Conservation (phyloP, 2,888 invertebrate species). For the Pandemis cinnamomeana region DNA sequence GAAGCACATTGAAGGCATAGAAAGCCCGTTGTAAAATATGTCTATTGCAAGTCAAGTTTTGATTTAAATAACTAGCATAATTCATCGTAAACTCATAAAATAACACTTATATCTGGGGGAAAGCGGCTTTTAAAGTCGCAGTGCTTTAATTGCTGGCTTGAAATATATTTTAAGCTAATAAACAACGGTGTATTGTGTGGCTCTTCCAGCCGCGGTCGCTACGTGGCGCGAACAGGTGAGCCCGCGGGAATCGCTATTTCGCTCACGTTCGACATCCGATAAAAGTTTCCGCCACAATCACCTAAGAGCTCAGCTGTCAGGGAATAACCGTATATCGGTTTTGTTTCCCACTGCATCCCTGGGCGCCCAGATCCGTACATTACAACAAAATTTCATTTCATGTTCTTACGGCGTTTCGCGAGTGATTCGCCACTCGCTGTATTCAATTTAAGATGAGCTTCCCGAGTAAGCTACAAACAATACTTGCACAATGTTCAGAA, state of each 20-base stretch:
- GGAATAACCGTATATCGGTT: constrained; percentile 83
- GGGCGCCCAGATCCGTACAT: constrained; percentile 52
- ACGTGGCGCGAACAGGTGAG: constrained; percentile 69
- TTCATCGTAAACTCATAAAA: not conserved
- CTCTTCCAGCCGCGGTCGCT: constrained; percentile 56
- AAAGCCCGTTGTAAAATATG: too few relatives aligned
- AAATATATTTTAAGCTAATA: not conserved
- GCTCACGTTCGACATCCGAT: constrained; percentile 84
- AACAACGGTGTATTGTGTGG: constrained; percentile 11
- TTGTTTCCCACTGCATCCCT: constrained; percentile 73
- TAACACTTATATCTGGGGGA: not conserved
- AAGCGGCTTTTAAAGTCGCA: not conserved
- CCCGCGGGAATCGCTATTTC: constrained; percentile 81
- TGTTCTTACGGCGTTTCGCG: constrained; percentile 39
- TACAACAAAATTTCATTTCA: constrained; percentile 42
- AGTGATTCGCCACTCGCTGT: constrained; percentile 37
- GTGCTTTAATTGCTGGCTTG: too few relatives aligned
- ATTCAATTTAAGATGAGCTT: constrained; percentile 33
- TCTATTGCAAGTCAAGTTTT: too few relatives aligned
- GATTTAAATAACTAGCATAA: too few relatives aligned
- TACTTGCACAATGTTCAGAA: not conserved
- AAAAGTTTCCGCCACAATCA: constrained; percentile 85
- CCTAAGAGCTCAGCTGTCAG: constrained; percentile 85
- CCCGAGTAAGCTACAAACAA: constrained; percentile 26
- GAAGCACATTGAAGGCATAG: too few relatives aligned